phyloP scores from a whole-genome alignment of 2,113 vertebrate genomes.

The Hippocampus abdominalis region DNA sequence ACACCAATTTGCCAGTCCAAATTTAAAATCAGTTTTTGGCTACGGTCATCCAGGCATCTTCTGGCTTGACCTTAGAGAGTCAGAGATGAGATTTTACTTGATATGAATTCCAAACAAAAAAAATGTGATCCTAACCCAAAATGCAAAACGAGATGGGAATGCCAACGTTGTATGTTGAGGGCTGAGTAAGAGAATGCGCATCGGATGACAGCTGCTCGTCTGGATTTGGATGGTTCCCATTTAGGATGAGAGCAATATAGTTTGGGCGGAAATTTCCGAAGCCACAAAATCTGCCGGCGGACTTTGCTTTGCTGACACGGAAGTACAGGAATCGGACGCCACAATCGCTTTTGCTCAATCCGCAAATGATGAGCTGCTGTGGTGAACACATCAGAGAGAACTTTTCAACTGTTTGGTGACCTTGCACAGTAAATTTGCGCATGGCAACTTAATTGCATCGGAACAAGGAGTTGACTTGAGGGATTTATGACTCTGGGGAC shows the following conservation, averaged over 20 bases:
- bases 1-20: too few species aligned
- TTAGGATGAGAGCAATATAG: slow-evolving; percentile 4
- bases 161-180: background rate
- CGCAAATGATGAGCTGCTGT: slow-evolving; percentile 32
- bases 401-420: slow-evolving; percentile 47
- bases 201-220: background rate
- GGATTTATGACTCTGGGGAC: slow-evolving; percentile 60
- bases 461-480: slow-evolving; percentile 39
- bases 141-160: too few species aligned
- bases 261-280: slow-evolving; percentile 19
- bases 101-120: too few species aligned
- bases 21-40: too few species aligned
- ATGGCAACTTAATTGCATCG: slow-evolving; percentile 54
- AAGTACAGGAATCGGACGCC: slow-evolving; percentile 50
- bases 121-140: too few species aligned
- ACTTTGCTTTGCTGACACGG: slow-evolving; percentile 22
- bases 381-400: slow-evolving; percentile 38
- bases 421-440: slow-evolving; percentile 45
- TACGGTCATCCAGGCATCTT: too few species aligned
- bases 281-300: slow-evolving; percentile 30
- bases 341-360: slow-evolving; percentile 25
- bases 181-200: background rate
- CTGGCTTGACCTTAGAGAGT: too few species aligned
- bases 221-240: background rate
- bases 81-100: too few species aligned